Evolutionary conservation across 2,113 vertebrate species (phyloP).

Genomic region (Eretmochelys imbricata): DNA sequence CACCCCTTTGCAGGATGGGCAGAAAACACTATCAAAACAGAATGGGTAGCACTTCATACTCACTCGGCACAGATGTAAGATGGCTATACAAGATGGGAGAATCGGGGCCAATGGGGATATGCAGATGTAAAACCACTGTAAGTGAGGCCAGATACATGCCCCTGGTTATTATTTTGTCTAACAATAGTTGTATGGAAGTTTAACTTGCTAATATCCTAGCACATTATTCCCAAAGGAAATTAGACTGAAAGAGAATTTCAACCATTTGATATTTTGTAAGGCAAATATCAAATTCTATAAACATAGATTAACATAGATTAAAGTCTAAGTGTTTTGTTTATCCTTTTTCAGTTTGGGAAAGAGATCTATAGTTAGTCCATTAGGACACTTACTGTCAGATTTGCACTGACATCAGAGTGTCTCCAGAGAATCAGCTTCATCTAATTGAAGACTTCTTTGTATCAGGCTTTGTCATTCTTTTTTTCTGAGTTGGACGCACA

Average conservation of each 20-base stretch:
- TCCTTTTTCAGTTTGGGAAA: not conserved
- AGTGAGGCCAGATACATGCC: not conserved
- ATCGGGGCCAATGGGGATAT: not conserved
- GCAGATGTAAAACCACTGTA: not conserved
- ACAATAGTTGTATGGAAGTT: not conserved
- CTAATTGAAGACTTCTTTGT: not conserved
- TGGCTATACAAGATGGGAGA: not conserved
- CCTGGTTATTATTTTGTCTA: not conserved
- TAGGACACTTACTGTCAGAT: not conserved
- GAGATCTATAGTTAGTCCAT: not conserved
- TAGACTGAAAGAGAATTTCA: not conserved
- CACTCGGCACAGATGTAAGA: not conserved
- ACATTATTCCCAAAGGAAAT: not conserved
- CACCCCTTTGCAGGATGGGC: not conserved
- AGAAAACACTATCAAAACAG: not conserved
- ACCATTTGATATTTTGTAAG: not conserved
- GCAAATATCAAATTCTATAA: not conserved
- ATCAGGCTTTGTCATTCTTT: not conserved
- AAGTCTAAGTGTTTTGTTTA: not conserved
- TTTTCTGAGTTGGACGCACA: not conserved
- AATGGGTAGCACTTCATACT: not conserved
- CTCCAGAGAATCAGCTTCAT: not conserved
- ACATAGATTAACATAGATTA: not conserved
- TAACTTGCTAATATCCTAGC: not conserved
- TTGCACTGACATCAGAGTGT: not conserved